A percentile compares a stretch with the other conserved stretches of the same genome.
Evolutionary conservation across 2,797 vertebrate genomes (phyloP).

Genomic region (Danio jaintianensis): DNA sequence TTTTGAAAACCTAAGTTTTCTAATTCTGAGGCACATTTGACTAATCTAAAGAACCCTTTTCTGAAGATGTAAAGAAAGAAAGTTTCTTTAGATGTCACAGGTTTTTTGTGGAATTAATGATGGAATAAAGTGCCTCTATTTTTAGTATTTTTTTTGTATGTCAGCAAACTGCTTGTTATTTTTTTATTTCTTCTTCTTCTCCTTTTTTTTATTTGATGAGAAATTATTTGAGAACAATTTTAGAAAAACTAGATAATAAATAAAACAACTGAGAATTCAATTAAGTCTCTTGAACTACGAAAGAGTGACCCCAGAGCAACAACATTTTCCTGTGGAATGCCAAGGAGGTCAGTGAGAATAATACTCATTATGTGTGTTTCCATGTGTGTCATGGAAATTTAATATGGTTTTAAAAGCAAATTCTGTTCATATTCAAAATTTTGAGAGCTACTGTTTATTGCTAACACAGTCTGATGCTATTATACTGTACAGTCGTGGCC

Average conservation of each 20-base stretch:
- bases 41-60: no score
- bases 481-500: no score
- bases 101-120: no score
- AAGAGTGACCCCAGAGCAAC: slow-evolving; percentile 3
- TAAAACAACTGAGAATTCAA: not conserved
- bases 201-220: not conserved
- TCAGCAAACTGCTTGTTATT: not conserved
- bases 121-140: no score
- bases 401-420: not conserved
- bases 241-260: not conserved
- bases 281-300: not conserved
- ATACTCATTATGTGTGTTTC: not conserved
- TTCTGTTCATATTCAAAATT: not conserved
- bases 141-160: not conserved
- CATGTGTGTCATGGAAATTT: slow-evolving; percentile 19
- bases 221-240: not conserved
- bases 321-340: not conserved
- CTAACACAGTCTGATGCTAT: not conserved
- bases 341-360: not conserved
- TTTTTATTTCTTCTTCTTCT: not conserved
- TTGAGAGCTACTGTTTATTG: not conserved
- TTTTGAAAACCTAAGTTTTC: no score
- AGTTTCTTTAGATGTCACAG: no score
- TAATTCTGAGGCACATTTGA: no score
- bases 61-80: no score